Evolutionary conservation across 2,888 invertebrate genomes (phyloP).

Genomic region (Aphidoletes aphidimyza): DNA sequence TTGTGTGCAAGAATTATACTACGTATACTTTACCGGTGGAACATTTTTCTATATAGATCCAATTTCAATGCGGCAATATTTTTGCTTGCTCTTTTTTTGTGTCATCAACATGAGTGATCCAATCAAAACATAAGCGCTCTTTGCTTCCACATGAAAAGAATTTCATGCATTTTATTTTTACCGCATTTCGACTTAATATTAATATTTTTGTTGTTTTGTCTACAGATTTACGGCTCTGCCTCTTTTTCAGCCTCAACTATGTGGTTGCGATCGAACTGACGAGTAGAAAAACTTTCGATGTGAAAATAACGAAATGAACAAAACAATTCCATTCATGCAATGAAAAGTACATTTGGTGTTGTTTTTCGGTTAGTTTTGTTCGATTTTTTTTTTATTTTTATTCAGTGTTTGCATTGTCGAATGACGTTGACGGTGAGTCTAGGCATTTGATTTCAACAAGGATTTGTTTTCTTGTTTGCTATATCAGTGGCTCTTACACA

Average conservation of each 20-base stretch:
- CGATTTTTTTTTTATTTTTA: background rate
- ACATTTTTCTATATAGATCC: constrained; percentile 22
- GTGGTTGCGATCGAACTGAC: background rate
- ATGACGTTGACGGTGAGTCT: no score
- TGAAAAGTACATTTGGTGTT: no score
- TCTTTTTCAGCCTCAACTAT: background rate
- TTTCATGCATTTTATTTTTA: background rate
- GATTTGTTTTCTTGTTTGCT: background rate
- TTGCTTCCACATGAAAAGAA: background rate
- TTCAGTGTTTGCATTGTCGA: background rate
- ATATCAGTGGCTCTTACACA: background rate
- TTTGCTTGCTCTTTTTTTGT: constrained; percentile 24
- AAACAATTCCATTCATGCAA: no score
- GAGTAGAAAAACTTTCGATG: background rate
- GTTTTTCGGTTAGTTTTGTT: background rate
- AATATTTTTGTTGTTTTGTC: constrained; percentile 8
- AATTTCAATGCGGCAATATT: background rate
- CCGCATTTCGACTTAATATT: background rate
- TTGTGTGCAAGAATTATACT: constrained; percentile 7
- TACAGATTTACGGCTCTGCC: background rate
- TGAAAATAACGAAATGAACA: background rate
- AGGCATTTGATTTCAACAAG: background rate
- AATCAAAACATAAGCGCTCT: constrained; percentile 8
- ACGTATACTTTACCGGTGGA: background rate
- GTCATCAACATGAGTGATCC: background rate